Percentiles rank a stretch among this genome's conserved stretches.
Conservation (phyloP, 2,113 vertebrate genomes). For the Lates calcarifer region DNA sequence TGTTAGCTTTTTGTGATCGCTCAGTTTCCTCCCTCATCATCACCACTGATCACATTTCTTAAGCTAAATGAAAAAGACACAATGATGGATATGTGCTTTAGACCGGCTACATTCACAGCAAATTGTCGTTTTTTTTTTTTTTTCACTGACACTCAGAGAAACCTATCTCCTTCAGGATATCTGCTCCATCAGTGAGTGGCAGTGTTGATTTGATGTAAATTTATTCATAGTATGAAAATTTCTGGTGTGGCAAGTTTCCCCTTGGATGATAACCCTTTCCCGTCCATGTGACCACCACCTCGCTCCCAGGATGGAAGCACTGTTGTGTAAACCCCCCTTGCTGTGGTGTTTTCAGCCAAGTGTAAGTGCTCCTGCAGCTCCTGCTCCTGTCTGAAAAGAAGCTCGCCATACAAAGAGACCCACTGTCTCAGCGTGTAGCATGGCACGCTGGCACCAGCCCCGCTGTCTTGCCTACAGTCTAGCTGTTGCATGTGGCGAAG, state of each 20-base stretch:
- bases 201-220: constrained; percentile 68
- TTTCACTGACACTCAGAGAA: constrained; percentile 13
- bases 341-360: constrained; percentile 60
- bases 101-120: neutral
- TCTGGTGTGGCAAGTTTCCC: constrained; percentile 61
- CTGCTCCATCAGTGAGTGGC: constrained; percentile 30
- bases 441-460: constrained; percentile 69
- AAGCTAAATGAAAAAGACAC: constrained; percentile 52
- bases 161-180: constrained; percentile 33
- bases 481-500: constrained; percentile 36
- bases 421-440: constrained; percentile 64
- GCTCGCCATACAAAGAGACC: constrained; percentile 63
- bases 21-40: constrained; percentile 39
- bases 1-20: constrained; percentile 67
- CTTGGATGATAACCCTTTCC: constrained; percentile 51
- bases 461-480: constrained; percentile 41
- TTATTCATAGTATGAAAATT: constrained; percentile 60
- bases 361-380: constrained; percentile 67
- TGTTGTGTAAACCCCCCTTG: constrained; percentile 24
- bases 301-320: constrained; percentile 28
- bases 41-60: constrained; percentile 65
- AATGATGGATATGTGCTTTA: constrained; percentile 23
- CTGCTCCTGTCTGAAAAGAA: constrained; percentile 63
- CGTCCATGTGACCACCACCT: constrained; percentile 49
- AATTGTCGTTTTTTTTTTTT: constrained; percentile 28